Evolutionary conservation across 2,888 invertebrate species (phyloP), one percentile per base, ranked within the genome.

Genomic region (Agrochola litura): DNA sequence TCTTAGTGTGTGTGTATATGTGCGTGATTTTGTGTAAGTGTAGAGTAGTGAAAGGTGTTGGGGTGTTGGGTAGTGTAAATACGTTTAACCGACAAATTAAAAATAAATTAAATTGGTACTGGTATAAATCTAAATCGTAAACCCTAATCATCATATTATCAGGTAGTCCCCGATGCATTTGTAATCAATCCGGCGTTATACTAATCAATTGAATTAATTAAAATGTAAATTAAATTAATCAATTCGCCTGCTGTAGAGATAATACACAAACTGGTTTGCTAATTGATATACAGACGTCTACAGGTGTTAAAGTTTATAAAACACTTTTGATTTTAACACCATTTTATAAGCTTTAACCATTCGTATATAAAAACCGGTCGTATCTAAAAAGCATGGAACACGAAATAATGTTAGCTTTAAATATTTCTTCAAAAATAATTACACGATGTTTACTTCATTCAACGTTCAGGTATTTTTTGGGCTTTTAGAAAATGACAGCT

Each of bases 201-300:
- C 46, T 61, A 68, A 79, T 84, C 71, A 60, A 58, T 72, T 69
- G 65, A 63, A 61, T 79, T 74, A 79, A 86, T 86, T 86, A 65
- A 37, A 65, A 61, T 84, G 65, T 56, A 60, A 86, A 69, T 72
- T 56, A 66, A 69, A 74, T 74, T 69, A 86, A 84, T 83, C 58
- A 79, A 73, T 83, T 65, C 68, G 72, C 71, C 70, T 71, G 77
- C 41, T 78, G 52, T 54, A 1, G 22, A 84, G 84, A 74, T 83
- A 74, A 81, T 66, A 72, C 30, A 8, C 2, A 9, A 86, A 79
- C 87, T 64, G 65, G 83, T 83, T 79, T n/a, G 14, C 43, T 73
- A 77, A 72, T 64, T 72, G 43, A 76, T 72, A n/a, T 46, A 30
- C 30, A 10, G 10, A 60, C 12, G 19, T 14, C 19, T 5, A 63